A percentile compares a stretch with the other conserved stretches of the same genome.
Evolutionary conservation across 2,797 vertebrate genomes (phyloP).

Genomic region (Danionella dracula): DNA sequence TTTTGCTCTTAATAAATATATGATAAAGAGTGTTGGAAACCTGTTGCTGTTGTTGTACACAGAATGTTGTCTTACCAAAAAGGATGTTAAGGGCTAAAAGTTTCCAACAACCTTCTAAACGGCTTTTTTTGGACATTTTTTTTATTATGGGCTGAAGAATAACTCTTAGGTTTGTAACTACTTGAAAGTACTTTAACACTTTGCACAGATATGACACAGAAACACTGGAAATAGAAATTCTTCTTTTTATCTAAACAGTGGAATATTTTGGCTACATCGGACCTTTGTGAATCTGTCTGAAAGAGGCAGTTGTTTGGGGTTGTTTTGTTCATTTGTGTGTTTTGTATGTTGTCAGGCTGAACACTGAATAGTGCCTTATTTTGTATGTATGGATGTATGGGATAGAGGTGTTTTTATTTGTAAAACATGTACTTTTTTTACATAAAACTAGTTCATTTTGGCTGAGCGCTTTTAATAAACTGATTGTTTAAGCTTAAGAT

Average conservation of each 20-base stretch:
- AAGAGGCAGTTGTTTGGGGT: slow-evolving; percentile 39
- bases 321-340: slow-evolving; percentile 40
- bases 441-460: slow-evolving; percentile 67
- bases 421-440: slow-evolving; percentile 61
- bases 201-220: background rate
- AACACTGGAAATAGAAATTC: background rate
- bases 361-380: slow-evolving; percentile 75
- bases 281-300: background rate
- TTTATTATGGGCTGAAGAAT: too few relatives aligned
- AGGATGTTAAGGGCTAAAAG: too few relatives aligned
- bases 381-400: slow-evolving; percentile 61
- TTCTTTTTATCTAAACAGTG: background rate
- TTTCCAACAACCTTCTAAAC: too few relatives aligned
- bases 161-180: too few relatives aligned
- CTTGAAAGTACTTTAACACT: too few relatives aligned
- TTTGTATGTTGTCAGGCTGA: slow-evolving; percentile 47
- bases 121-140: too few relatives aligned
- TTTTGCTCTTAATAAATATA: too few relatives aligned
- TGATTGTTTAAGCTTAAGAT: slow-evolving; percentile 56
- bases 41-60: too few relatives aligned
- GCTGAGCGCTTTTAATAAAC: slow-evolving; percentile 69
- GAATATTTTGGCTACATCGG: background rate
- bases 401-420: slow-evolving; percentile 52
- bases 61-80: too few relatives aligned
- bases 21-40: too few relatives aligned